Conservation (phyloP, 2,113 vertebrate genomes). For the Corythoichthys intestinalis region DNA sequence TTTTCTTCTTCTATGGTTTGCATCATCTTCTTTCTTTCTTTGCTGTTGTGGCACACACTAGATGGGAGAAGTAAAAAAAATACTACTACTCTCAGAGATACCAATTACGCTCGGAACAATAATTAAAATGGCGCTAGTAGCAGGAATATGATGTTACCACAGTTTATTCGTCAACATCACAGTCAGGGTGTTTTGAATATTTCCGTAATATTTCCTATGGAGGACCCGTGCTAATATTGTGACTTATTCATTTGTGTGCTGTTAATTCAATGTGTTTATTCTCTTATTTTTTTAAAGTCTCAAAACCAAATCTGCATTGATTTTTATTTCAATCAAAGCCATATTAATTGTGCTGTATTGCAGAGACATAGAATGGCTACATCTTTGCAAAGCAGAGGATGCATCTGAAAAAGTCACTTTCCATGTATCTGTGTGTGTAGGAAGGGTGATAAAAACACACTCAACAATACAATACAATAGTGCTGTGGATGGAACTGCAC, state of each 20-base stretch:
- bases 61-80: not conserved
- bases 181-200: not conserved
- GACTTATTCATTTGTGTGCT: too few relatives aligned
- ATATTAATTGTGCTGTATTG: not conserved
- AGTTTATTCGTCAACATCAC: not conserved
- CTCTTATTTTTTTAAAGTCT: not conserved
- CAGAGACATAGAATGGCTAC: not conserved
- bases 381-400: not conserved
- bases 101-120: not conserved
- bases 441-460: constrained; percentile 15
- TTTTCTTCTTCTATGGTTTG: not conserved
- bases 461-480: constrained; percentile 4
- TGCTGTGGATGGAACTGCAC: constrained; percentile 12
- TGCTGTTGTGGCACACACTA: not conserved
- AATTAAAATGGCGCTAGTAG: not conserved
- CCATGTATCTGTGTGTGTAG: not conserved
- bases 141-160: not conserved
- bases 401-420: not conserved
- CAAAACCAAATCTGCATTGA: not conserved
- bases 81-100: not conserved
- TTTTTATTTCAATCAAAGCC: not conserved
- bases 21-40: constrained; percentile 1
- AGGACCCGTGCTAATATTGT: not conserved
- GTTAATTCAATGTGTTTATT: not conserved
- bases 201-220: not conserved